These are phyloP conservation scores for Ganaspis sp. DNA, from an alignment of 1,140 invertebrate genomes.

Conservation along the genomic window DNA sequence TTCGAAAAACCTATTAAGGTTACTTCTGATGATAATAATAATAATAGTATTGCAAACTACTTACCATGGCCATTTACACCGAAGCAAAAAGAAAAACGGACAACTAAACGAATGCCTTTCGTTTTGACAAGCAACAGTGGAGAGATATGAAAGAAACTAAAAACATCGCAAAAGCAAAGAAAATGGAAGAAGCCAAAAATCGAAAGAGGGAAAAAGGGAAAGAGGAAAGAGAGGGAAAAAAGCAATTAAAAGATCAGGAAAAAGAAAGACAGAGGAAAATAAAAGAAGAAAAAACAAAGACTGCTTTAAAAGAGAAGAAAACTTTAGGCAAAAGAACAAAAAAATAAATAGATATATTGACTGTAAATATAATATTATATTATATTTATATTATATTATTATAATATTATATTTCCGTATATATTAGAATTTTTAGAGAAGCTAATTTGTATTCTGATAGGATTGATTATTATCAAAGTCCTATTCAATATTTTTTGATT, in stretches of 20 bases:
- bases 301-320: slow-evolving; percentile 7
- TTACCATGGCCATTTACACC: background rate
- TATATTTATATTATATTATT: too few relatives aligned
- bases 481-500: too few relatives aligned
- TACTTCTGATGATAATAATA: background rate
- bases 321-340: slow-evolving; percentile 33
- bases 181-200: background rate
- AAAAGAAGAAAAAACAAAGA: slow-evolving; percentile 13
- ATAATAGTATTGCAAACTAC: background rate
- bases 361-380: too few relatives aligned
- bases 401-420: too few relatives aligned
- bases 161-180: too few relatives aligned
- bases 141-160: slow-evolving; percentile 31
- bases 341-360: too few relatives aligned
- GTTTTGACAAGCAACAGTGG: slow-evolving; percentile 19
- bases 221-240: too few relatives aligned
- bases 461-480: too few relatives aligned
- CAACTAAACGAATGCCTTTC: too few relatives aligned
- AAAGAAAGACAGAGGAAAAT: background rate
- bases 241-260: slow-evolving; percentile 2
- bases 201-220: too few relatives aligned
- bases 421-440: too few relatives aligned
- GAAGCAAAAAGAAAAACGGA: background rate
- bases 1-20: background rate
- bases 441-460: too few relatives aligned